Evolutionary conservation across 2,888 invertebrate species (phyloP), one percentile per base, ranked within the genome.

Genomic region (Eristalis intricaria): DNA sequence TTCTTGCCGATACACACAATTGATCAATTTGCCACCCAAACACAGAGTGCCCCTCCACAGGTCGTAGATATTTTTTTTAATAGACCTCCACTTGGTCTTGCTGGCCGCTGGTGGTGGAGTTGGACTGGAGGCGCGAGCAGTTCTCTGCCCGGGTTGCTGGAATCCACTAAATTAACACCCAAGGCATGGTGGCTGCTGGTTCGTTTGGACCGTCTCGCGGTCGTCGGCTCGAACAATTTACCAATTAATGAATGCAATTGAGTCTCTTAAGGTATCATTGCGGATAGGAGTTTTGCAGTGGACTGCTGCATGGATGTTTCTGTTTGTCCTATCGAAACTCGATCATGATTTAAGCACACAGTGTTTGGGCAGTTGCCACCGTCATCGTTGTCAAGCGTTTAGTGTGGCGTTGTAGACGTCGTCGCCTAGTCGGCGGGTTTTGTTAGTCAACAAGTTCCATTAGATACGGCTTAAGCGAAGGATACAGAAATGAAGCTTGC

Each of bases 121-220:
- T n/a, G n/a, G n/a, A 19, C 19, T 50, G 50, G 8, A 19, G 50
- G 50, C 50, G 50, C 50, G 19, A 50, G 50, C 19, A 50, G 8
- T 80, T 80, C 32, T 43, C 66, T 66, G 80, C 66, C 71, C 40
- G 69, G 35, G 63, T 68, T 11, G 4, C 56, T 77, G 76, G 81
- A 66, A 77, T 85, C 81, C 35, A 85, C 81, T 85, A 85, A 85
- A 85, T 85, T 85, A 85, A 81, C 85, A 85, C 85, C 76, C 68
- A 26, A 26, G 68, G 70, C 43, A 64, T 73, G 81, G 76, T 64
- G 66, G 85, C n/a, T 81, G 69, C 69, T 38, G 76, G 69, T 50
- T 58, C 69, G 29, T 73, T 73, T 68, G 66, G 23, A 26, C 60
- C 13, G 60, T 60, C 70, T 35, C 63, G 43, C 58, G 64, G 71